Evolutionary conservation across 2,888 invertebrate species (phyloP).

Genomic region (Ormyrus pomaceus): DNA sequence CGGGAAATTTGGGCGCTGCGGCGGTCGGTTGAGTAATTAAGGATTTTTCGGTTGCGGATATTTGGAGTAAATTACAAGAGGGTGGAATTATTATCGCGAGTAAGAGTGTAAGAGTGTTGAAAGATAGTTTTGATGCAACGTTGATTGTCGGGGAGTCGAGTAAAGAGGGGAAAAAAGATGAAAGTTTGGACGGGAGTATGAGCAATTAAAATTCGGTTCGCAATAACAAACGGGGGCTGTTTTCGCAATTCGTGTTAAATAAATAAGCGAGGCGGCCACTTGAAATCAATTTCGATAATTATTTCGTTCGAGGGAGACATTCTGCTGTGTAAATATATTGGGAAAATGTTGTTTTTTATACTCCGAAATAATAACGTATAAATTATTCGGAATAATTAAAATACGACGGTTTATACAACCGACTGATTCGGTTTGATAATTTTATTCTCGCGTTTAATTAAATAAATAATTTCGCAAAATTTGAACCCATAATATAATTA

Average conservation of each 20-base stretch:
- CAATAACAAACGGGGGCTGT: background rate
- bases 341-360: background rate
- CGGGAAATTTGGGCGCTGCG: no score
- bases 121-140: no score
- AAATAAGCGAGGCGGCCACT: background rate
- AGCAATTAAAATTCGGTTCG: conserved; percentile 9
- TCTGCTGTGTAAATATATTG: background rate
- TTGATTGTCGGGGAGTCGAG: no score
- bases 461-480: conserved; percentile 1
- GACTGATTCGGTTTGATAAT: background rate
- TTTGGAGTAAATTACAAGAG: no score
- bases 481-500: background rate
- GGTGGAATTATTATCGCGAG: no score
- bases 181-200: no score
- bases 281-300: conserved; percentile 35
- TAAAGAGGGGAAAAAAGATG: no score
- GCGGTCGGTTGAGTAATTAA: no score
- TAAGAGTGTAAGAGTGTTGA: no score
- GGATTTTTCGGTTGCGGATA: no score
- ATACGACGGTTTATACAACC: background rate
- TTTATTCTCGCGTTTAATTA: conserved; percentile 12
- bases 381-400: conserved; percentile 22
- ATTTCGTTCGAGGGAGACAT: background rate
- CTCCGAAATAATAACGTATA: background rate
- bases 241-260: conserved; percentile 10